Percentiles rank a stretch among this genome's conserved stretches.
These are phyloP conservation scores for Lepus townsendii DNA, from an alignment of 2,797 vertebrate genomes.

Conservation along the genomic window DNA sequence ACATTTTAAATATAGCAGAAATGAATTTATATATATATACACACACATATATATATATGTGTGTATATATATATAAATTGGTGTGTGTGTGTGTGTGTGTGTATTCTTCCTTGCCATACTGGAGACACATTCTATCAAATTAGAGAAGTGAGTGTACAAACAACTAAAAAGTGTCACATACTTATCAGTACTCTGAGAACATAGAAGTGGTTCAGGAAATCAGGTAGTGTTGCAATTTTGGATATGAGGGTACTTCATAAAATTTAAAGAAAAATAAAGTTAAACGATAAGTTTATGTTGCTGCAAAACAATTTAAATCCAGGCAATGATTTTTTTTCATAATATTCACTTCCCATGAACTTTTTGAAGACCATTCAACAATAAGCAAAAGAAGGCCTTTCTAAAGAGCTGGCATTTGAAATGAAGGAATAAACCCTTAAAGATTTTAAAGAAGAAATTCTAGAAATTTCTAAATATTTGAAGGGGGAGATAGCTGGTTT, in stretches of 20 bases:
- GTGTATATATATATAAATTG: too few relatives aligned
- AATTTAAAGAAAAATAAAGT: too few relatives aligned
- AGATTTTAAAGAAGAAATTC: conserved; percentile 7
- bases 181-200: not conserved
- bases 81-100: too few relatives aligned
- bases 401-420: not conserved
- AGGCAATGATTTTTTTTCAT: too few relatives aligned
- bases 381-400: not conserved
- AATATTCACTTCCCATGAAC: too few relatives aligned
- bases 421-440: not conserved
- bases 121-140: not conserved
- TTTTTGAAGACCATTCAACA: too few relatives aligned
- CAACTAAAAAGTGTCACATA: not conserved
- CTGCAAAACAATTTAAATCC: too few relatives aligned
- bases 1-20: not conserved
- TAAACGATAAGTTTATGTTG: too few relatives aligned
- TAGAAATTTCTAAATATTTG: not conserved
- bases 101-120: not conserved
- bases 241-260: not conserved
- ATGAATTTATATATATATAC: not conserved
- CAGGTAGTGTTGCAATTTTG: not conserved
- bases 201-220: not conserved
- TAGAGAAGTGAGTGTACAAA: not conserved
- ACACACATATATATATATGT: too few relatives aligned
- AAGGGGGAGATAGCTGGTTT: not conserved